phyloP scores from a whole-genome alignment of 2,888 invertebrate species.

The Argyresthia albistria region DNA sequence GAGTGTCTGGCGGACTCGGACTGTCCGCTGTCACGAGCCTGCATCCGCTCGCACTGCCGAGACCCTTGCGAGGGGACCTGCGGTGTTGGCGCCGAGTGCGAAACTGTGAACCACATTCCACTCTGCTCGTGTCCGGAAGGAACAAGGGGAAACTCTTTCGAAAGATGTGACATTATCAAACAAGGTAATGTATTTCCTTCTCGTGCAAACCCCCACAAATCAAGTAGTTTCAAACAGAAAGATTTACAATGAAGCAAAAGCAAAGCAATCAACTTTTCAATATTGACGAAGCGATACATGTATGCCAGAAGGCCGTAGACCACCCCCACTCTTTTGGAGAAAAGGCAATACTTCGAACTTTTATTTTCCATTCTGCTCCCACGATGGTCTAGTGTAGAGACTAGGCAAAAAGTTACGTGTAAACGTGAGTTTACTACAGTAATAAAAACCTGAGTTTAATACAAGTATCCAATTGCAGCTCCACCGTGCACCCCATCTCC shows the following conservation, averaged over 20 bases:
- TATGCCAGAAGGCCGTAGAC: too few species aligned
- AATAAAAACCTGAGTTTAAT: too few species aligned
- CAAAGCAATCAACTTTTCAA: not conserved
- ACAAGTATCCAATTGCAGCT: slow-evolving; percentile 23
- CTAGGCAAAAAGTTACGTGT: too few species aligned
- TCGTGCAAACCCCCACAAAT: not conserved
- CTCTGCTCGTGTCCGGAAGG: slow-evolving; percentile 81
- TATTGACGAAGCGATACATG: too few species aligned
- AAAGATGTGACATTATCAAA: slow-evolving; percentile 63
- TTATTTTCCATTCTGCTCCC: too few species aligned
- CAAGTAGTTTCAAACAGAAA: too few species aligned
- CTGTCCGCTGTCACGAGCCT: slow-evolving; percentile 85
- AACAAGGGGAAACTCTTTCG: slow-evolving; percentile 79
- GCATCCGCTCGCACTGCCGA: slow-evolving; percentile 85
- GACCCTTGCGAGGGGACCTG: slow-evolving; percentile 89
- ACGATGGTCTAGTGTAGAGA: too few species aligned
- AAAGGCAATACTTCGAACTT: too few species aligned
- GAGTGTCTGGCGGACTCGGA: slow-evolving; percentile 93
- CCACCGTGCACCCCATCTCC: slow-evolving; percentile 81
- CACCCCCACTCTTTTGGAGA: too few species aligned
- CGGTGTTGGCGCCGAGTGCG: slow-evolving; percentile 85
- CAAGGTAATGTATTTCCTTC: slow-evolving; percentile 27
- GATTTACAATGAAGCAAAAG: too few species aligned
- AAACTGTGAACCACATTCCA: slow-evolving; percentile 80
- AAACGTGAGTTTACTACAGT: too few species aligned